Evolutionary conservation across 2,797 vertebrate species (phyloP).

Genomic region (Sebastes diploproa): DNA sequence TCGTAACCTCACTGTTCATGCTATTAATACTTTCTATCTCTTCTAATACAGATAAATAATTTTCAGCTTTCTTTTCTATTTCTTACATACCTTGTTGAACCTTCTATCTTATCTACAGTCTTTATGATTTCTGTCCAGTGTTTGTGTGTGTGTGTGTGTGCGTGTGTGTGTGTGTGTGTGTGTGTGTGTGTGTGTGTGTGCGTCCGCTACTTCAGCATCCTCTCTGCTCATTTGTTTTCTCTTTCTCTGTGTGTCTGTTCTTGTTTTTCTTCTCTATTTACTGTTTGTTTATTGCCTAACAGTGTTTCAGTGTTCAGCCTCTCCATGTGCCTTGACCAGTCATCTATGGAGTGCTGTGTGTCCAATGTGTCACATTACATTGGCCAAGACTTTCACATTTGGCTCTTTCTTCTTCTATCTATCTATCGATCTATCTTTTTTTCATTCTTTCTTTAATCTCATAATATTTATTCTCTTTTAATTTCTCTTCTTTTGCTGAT

Average conservation of each 20-base stretch:
- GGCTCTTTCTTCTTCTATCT: constrained; percentile 48
- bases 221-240: constrained; percentile 45
- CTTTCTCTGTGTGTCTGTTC: constrained; percentile 41
- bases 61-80: constrained; percentile 69
- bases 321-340: constrained; percentile 77
- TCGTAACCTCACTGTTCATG: constrained; percentile 81
- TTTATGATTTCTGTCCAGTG: constrained; percentile 66
- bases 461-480: constrained; percentile 50
- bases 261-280: constrained; percentile 43
- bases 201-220: constrained; percentile 57
- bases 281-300: constrained; percentile 66
- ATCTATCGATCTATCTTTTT: background rate
- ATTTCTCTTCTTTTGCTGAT: constrained; percentile 41
- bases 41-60: constrained; percentile 72
- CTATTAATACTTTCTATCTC: constrained; percentile 82
- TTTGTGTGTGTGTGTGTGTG: background rate
- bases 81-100: constrained; percentile 55
- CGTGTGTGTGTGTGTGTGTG: no score
- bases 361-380: constrained; percentile 64
- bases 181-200: constrained; percentile 33
- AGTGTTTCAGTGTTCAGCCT: constrained; percentile 70
- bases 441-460: constrained; percentile 46
- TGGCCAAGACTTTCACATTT: constrained; percentile 45
- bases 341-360: constrained; percentile 73
- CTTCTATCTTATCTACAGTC: constrained; percentile 65